Evolutionary conservation across 2,888 invertebrate genomes (phyloP).

Genomic region (Aspidapion aeneum): DNA sequence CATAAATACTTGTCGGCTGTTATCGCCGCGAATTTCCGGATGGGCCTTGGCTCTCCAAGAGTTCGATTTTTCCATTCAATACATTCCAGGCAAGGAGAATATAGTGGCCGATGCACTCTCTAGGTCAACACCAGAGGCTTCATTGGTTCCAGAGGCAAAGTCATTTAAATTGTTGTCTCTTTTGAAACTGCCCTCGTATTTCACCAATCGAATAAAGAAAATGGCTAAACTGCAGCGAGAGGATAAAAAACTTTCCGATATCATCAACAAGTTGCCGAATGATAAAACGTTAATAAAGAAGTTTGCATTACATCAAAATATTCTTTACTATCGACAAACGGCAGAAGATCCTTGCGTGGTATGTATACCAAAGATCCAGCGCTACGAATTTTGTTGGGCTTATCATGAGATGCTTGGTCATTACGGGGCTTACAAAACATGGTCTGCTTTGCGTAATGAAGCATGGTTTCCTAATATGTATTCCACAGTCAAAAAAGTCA

Average conservation of each 20-base stretch:
- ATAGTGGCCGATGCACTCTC: background rate
- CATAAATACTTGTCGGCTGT: conserved; percentile 29
- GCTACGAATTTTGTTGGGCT: background rate
- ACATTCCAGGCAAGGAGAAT: background rate
- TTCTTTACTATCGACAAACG: background rate
- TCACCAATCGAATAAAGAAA: no score
- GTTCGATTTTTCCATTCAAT: conserved; percentile 12
- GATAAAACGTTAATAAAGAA: background rate
- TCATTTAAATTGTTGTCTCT: no score
- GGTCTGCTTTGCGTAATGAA: background rate
- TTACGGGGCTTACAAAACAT: background rate
- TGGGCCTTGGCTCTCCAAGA: conserved; percentile 31
- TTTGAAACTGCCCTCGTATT: no score
- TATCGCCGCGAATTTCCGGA: conserved; percentile 26
- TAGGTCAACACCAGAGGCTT: background rate
- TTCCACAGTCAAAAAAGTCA: background rate
- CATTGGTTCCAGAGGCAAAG: no score
- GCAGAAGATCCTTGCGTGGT: background rate
- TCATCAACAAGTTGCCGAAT: background rate
- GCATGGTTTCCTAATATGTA: background rate
- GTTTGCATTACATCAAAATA: background rate
- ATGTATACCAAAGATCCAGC: background rate
- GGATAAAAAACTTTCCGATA: background rate
- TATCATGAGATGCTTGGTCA: background rate
- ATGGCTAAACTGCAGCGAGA: background rate